Evolutionary conservation across 2,888 invertebrate genomes (phyloP), one percentile per base, ranked within the genome.

Genomic region (Orgyia antiqua): DNA sequence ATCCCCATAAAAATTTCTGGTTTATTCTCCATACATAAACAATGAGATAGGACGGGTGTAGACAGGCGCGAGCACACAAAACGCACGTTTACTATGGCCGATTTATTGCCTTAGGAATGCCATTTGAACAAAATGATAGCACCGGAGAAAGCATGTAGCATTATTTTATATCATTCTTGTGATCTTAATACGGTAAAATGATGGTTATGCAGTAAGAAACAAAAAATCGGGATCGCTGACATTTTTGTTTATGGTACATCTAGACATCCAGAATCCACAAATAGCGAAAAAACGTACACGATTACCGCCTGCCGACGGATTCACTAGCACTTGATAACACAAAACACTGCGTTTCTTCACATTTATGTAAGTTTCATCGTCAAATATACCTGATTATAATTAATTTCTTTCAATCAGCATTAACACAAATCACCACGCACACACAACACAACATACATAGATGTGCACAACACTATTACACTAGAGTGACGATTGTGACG

Each of bases 191-290:
- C 61, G 70, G 72, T 83, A 63, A 69, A 82, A 72, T 75, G 77
- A 77, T 76, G 72, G 75, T 73, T 73, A 84, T 78, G 78, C 83
- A 78, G 75, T 63, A 67, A 79, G 84, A 86, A 84, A 84, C 84
- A 87, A 87, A 87, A 87, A 87, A 84, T 87, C 67, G 78, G 80
- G 84, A 86, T 84, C 84, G 86, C 86, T 87, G 87, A 87, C 87
- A 87, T 87, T 87, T 87, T 87, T 87, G 87, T 87, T 87, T 87
- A 87, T 87, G 87, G 87, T 87, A 83, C 84, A 82, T 83, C 76
- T 79, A 80, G 74, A 77, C 69, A 79, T 83, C 74, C 78, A 79
- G 79, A 82, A 82, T 83, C 83, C 83, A 82, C 83, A 84, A 84
- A 84, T 82, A 83, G 83, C 77, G 70, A 80, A 76, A 72, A 69